A percentile compares a stretch with the other conserved stretches of the same genome.
These are phyloP conservation scores for Aphelenchoides bicaudatus DNA, from an alignment of 2,888 invertebrate species.

Conservation along the genomic window DNA sequence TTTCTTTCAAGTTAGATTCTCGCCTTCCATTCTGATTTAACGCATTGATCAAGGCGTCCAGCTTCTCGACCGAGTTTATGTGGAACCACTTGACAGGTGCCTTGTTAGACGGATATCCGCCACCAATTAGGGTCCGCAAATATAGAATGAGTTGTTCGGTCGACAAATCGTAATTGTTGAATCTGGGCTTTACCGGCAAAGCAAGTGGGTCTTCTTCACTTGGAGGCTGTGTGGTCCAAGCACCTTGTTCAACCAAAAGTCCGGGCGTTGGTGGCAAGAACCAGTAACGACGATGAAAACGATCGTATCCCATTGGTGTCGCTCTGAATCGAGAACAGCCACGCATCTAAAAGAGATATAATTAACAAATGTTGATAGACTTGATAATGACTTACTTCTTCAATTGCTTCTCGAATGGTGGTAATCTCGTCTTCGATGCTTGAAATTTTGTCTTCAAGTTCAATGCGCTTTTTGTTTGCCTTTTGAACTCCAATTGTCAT, in stretches of 20 bases:
- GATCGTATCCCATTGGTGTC: slow-evolving; percentile 36
- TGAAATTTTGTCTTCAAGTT: background rate
- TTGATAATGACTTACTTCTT: background rate
- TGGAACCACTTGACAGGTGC: slow-evolving; percentile 14
- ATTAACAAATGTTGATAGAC: background rate
- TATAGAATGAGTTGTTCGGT: background rate
- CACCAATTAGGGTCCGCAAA: background rate
- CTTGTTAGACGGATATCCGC: background rate
- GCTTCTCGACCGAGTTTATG: background rate
- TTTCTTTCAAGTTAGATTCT: slow-evolving; percentile 9
- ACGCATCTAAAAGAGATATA: slow-evolving; percentile 8
- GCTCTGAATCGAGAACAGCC: slow-evolving; percentile 15
- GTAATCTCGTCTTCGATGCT: slow-evolving; percentile 6
- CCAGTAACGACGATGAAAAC: slow-evolving; percentile 40
- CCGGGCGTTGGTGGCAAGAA: slow-evolving; percentile 37
- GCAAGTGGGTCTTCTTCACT: background rate
- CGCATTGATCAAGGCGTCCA: background rate
- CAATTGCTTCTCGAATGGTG: background rate
- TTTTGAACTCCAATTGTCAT: background rate
- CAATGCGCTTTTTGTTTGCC: background rate
- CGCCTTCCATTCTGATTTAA: background rate
- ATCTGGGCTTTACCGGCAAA: background rate
- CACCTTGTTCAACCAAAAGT: slow-evolving; percentile 42
- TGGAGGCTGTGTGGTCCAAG: background rate
- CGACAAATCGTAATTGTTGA: background rate